Base-by-base conservation (phyloP, 2,797 vertebrate species). In the Yasuhikotakia modesta region DNA sequence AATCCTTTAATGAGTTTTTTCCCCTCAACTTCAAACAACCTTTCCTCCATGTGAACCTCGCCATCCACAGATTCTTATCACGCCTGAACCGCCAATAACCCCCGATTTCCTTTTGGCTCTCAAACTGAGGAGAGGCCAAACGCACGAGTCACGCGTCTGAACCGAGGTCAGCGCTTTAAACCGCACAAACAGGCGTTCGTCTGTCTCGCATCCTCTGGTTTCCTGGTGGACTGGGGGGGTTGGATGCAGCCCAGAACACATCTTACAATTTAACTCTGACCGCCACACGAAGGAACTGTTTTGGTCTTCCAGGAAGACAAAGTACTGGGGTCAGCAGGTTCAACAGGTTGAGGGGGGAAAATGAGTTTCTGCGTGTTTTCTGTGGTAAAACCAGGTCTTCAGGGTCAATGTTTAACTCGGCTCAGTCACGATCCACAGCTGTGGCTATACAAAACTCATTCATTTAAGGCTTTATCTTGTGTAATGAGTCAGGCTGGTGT, bases 11-110 rank as follows among this genome's bases (percentile, higher is more conserved):
- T 89, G 88, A 85, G 82, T 91, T 88, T 88, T 81, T 90, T 87
- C 89, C 91, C 91, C 27, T 93, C 90, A 92, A 92, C 93, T 93
- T 90, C 30, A 58, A 1, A 74, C 90, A 92, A 94, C 92, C 92
- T 93, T 91, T 92, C 27, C 90, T 91, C 88, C 89, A 71, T 0
- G 24, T 86, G 89, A 93, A 93, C 93, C 93, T 92, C 90, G 91
- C 90, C 88, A 89, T 92, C 91, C 88, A 87, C 82, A 92, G 91
- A 93, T 93, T 86, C 89, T 92, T 93, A 93, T 94, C 92, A 81
- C 85, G 88, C 79, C 83, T 93, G 92, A 93, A 92, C 93, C 86
- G 24, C 85, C 79, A 72, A 75, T 91, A 91, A 93, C 92, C 92
- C 88, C 89, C 85, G 81, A 84, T 90, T 93, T 92, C 91, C 90